A percentile compares a stretch with the other conserved stretches of the same genome.
phyloP scores from a whole-genome alignment of 2,888 invertebrate genomes.

The Agrenia bidenticulata region DNA sequence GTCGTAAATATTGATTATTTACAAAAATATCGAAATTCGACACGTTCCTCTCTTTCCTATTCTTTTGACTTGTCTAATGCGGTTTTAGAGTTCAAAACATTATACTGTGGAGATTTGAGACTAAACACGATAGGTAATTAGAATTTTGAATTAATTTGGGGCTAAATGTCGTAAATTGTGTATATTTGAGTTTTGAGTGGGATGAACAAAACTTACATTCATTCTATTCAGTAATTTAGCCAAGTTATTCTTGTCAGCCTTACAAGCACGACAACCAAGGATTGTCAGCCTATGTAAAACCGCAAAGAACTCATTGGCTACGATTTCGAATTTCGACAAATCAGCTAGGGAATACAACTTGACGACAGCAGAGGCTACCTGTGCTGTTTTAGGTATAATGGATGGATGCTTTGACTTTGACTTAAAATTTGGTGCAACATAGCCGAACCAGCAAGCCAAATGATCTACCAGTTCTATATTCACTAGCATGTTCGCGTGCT shows the following conservation, averaged over 20 bases:
- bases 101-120: no score
- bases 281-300: not conserved
- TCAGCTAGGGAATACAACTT: not conserved
- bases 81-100: no score
- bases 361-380: constrained; percentile 12
- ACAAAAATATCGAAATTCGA: not conserved
- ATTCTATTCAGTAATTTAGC: constrained; percentile 1
- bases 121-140: no score
- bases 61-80: no score
- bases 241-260: not conserved
- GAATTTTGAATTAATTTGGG: no score
- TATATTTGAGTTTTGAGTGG: no score
- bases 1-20: constrained; percentile 1
- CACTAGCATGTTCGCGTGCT: not conserved
- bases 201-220: constrained; percentile 2
- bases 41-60: not conserved
- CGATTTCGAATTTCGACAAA: constrained; percentile 10
- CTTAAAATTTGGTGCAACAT: constrained; percentile 14
- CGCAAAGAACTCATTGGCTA: not conserved
- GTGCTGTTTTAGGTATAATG: constrained; percentile 2
- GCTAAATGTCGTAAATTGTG: no score
- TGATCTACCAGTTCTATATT: not conserved
- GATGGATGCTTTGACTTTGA: constrained; percentile 16
- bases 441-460: not conserved
- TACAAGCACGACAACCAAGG: not conserved